Evolutionary conservation across 2,113 vertebrate genomes (phyloP), one percentile per base, ranked within the genome.

Genomic region (Aphyosemion australe): DNA sequence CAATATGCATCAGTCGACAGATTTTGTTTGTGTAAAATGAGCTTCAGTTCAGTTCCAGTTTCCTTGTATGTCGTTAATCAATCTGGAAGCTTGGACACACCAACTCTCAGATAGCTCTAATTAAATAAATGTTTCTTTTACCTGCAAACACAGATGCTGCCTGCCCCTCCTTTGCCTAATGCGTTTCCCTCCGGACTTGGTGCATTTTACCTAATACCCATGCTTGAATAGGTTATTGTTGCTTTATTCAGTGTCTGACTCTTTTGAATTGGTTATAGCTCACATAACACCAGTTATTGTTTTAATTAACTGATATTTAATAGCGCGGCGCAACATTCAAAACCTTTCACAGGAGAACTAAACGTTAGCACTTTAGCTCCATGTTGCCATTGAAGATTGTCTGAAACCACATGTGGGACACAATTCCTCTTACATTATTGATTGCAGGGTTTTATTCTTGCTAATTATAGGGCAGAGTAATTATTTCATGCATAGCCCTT

Each of bases 21-120:
- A 73, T 39, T 39, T 55, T 78, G 79, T 81, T 83, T 77, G 50
- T 32, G 11, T 82, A 82, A 82, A 82, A 72, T 78, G 16, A 67
- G 52, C 46, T 59, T 80, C 57, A 73, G 58, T 86, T 84, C 82
- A 62, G 67, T 75, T 60, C 49, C 34, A 62, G 55, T 42, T 71
- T 65, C 59, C 46, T 5, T 45, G 69, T 84, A 83, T 50, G 69
- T 72, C 76, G 80, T 86, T 86, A 75, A 92, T 90, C 65, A 84
- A 48, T 64, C 42, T 78, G 42, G 42, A 80, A 54, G 60, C 45
- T 64, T 75, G 65, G 65, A 69, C 42, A 68, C 57, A 48, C 58
- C 65, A 65, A 43, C 60, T 82, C 69, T 64, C 52, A 34, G 67
- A 56, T 57, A 45, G 41, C 31, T 41, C 37, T 88, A 88, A 88